Evolutionary conservation across 2,797 vertebrate genomes (phyloP).

Genomic region (Chelon auratus): DNA sequence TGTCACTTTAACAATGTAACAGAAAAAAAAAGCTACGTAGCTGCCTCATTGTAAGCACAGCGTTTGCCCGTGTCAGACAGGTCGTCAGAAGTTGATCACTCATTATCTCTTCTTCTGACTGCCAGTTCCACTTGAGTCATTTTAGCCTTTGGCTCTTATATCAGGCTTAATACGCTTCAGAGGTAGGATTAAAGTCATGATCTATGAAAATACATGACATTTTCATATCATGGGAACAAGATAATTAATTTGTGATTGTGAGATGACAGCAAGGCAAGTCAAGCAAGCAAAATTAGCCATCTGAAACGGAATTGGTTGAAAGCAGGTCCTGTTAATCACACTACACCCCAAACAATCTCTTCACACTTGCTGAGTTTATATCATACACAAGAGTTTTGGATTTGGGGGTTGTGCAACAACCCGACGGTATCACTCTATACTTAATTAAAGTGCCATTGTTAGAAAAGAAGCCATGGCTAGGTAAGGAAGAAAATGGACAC

Average conservation of each 20-base stretch:
- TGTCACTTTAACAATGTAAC: neutral
- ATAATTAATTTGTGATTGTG: slow-evolving; percentile 16
- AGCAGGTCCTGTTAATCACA: neutral
- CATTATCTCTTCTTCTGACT: slow-evolving; percentile 22
- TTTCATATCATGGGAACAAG: slow-evolving; percentile 20
- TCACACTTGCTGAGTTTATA: too few species aligned
- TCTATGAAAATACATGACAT: neutral
- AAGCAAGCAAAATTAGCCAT: slow-evolving; percentile 4
- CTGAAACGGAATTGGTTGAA: slow-evolving; percentile 13
- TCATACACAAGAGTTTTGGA: too few species aligned
- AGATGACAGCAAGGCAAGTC: slow-evolving; percentile 15
- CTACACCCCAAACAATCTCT: too few species aligned
- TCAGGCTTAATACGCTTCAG: slow-evolving; percentile 1
- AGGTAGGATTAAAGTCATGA: neutral
- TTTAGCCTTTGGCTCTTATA: slow-evolving; percentile 34
- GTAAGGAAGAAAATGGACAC: too few species aligned
- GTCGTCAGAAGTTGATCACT: slow-evolving; percentile 25
- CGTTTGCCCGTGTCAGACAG: neutral
- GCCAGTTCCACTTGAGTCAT: slow-evolving; percentile 34
- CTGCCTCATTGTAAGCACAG: neutral
- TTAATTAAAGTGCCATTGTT: too few species aligned
- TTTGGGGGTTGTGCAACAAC: too few species aligned
- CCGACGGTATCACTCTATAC: too few species aligned
- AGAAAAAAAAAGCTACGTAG: slow-evolving; percentile 3
- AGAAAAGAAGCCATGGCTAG: too few species aligned